Conservation (phyloP, 2,797 vertebrate genomes). For the Premnoplex brunnescens region DNA sequence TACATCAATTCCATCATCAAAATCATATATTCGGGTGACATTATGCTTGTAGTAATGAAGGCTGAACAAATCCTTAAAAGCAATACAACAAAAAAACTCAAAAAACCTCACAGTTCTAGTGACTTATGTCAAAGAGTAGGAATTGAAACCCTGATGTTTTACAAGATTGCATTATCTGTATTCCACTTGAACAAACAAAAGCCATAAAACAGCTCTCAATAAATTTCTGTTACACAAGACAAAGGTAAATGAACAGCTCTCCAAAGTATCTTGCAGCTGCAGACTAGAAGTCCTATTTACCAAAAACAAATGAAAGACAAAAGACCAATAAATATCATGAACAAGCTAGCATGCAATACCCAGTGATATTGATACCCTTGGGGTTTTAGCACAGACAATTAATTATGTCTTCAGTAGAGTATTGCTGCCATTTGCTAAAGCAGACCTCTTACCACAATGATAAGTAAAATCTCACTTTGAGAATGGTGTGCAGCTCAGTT, state of each 20-base stretch:
- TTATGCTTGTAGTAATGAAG: background rate
- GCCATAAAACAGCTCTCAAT: background rate
- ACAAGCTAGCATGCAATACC: background rate
- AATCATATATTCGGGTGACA: background rate
- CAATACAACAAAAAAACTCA: background rate
- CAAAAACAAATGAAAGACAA: slow-evolving; percentile 13
- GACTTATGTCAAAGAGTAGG: background rate
- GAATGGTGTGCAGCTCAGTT: background rate
- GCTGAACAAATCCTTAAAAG: background rate
- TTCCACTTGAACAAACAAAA: slow-evolving; percentile 21
- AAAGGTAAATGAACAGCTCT: background rate
- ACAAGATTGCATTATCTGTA: background rate
- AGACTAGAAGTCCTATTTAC: background rate
- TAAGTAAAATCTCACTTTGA: background rate
- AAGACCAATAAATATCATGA: background rate
- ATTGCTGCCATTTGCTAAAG: background rate
- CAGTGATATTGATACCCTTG: background rate
- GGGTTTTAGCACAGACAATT: background rate
- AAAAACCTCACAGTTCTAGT: background rate
- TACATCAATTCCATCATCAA: background rate
- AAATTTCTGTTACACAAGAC: slow-evolving; percentile 3
- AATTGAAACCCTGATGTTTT: background rate
- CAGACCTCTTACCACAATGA: background rate
- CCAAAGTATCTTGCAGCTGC: background rate
- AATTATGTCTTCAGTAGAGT: background rate